Conservation (phyloP, 2,797 vertebrate genomes). For the Tympanoctomys barrerae region DNA sequence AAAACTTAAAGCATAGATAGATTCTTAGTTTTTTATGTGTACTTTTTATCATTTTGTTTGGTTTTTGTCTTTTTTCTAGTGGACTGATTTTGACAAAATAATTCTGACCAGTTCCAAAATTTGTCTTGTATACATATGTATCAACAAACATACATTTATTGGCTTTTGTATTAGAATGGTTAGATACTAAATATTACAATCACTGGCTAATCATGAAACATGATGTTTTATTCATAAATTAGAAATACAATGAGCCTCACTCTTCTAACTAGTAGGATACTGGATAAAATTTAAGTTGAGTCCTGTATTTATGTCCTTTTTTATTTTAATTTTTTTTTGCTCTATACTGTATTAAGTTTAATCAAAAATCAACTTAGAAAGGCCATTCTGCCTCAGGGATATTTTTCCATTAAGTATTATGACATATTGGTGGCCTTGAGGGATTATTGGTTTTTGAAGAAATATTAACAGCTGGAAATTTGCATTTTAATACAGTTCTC, state of each 20-base stretch:
- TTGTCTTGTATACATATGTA: neutral
- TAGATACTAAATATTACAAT: conserved; percentile 76
- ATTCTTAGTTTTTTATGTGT: neutral
- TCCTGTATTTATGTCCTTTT: conserved; percentile 88
- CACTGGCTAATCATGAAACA: conserved; percentile 85
- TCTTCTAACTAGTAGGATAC: conserved; percentile 79
- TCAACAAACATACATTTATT: neutral
- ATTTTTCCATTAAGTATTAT: conserved; percentile 99
- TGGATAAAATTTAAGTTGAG: conserved; percentile 87
- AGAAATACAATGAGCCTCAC: conserved; percentile 73
- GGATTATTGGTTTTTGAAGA: conserved; percentile 99
- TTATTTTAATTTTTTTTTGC: conserved; percentile 89
- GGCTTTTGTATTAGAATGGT: neutral
- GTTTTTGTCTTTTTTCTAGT: neutral
- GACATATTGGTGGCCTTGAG: conserved; percentile 99
- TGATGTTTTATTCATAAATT: conserved; percentile 84
- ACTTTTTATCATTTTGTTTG: neutral
- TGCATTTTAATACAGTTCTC: conserved; percentile 99
- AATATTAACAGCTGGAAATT: conserved; percentile 99
- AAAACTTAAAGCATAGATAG: neutral
- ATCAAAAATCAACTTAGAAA: conserved; percentile 98
- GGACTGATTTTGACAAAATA: neutral
- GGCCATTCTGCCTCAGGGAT: conserved; percentile 96
- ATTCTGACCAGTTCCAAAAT: conserved; percentile 6
- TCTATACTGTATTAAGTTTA: conserved; percentile 95